Conservation (phyloP, 2,113 vertebrate genomes). For the Oenanthe melanoleuca region DNA sequence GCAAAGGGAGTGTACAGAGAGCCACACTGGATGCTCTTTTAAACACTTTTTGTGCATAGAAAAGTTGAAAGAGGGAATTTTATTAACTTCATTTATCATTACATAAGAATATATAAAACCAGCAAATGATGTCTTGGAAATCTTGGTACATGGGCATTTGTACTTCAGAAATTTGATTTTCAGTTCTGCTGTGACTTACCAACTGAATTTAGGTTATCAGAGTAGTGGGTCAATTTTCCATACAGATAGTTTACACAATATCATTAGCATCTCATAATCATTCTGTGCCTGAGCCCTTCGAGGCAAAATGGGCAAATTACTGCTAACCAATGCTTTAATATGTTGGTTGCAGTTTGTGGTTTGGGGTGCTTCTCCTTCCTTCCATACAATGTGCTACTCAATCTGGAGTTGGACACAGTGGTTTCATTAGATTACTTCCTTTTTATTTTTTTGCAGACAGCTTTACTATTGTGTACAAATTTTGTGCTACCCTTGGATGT, state of each 20-base stretch:
- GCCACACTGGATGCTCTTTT: conserved; percentile 9
- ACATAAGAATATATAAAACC: not conserved
- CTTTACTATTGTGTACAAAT: not conserved
- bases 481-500: not conserved
- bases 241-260: not conserved
- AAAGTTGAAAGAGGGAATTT: not conserved
- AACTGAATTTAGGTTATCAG: not conserved
- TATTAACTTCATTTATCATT: not conserved
- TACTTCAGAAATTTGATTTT: conserved; percentile 6
- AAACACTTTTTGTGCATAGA: not conserved
- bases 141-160: not conserved
- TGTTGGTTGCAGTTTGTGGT: not conserved
- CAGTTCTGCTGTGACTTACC: not conserved
- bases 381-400: not conserved
- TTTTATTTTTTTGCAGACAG: not conserved
- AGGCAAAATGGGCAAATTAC: not conserved
- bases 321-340: not conserved
- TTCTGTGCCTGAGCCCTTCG: fast-evolving
- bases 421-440: not conserved
- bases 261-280: not conserved
- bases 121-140: not conserved
- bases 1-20: not conserved
- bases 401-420: not conserved
- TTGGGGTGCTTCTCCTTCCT: not conserved
- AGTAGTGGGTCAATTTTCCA: not conserved